Conservation (phyloP, 2,888 invertebrate species). For the Dynastes hyllus region DNA sequence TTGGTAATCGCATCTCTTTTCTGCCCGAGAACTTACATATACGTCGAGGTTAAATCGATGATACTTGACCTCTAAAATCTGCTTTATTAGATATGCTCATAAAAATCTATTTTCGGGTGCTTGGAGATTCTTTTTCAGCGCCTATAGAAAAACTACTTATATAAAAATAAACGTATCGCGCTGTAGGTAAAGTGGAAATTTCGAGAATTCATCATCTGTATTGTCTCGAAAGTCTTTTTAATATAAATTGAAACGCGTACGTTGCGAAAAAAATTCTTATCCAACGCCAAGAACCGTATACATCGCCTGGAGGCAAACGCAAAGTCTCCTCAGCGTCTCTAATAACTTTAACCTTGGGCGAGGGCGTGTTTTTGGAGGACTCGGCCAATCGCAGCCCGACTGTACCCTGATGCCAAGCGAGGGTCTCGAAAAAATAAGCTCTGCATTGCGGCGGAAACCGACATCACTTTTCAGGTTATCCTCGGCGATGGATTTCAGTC, state of each 20-base stretch:
- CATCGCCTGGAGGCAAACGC: constrained; percentile 13
- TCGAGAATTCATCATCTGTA: not conserved
- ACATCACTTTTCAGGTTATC: constrained; percentile 61
- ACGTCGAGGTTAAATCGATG: constrained; percentile 28
- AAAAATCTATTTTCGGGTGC: constrained; percentile 25
- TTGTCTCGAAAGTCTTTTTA: not conserved
- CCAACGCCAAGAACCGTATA: constrained; percentile 22
- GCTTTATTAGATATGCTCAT: constrained; percentile 12
- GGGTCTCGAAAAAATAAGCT: constrained; percentile 61
- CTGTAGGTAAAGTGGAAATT: not conserved
- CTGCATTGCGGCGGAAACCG: constrained; percentile 65
- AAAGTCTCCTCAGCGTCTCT: constrained; percentile 31
- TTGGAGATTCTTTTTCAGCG: not conserved
- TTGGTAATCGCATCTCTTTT: not conserved
- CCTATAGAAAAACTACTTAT: no score
- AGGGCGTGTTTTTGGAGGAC: constrained; percentile 52
- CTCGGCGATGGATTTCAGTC: constrained; percentile 56
- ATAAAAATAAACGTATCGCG: no score
- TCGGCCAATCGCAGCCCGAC: constrained; percentile 57
- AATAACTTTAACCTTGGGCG: constrained; percentile 53
- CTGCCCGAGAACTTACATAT: not conserved
- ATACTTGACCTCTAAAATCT: constrained; percentile 32
- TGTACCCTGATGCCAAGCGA: constrained; percentile 53
- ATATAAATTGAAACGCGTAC: constrained; percentile 14
- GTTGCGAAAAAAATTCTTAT: constrained; percentile 1